Conservation (phyloP, 2,113 vertebrate species). For the Choloepus hoffmanni region DNA sequence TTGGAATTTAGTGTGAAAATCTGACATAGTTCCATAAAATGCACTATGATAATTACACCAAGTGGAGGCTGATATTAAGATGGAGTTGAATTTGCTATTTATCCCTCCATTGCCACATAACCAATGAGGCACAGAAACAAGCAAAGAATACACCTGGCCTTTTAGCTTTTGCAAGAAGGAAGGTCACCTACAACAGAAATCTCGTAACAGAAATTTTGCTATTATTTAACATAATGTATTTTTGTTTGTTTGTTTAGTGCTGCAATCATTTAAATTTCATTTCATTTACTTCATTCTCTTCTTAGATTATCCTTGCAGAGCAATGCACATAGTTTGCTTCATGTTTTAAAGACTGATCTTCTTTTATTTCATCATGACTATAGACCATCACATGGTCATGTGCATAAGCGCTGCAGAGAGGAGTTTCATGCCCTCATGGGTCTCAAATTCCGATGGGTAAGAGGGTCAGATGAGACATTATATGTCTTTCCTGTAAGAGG, state of each 20-base stretch:
- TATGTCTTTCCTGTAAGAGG: not conserved
- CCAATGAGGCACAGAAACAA: not conserved
- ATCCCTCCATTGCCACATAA: not conserved
- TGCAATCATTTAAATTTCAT: not conserved
- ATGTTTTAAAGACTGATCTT: not conserved
- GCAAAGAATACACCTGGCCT: not conserved
- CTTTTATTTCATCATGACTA: not conserved
- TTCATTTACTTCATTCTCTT: constrained; percentile 24
- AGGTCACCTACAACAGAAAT: not conserved
- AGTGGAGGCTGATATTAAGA: not conserved
- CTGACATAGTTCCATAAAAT: not conserved
- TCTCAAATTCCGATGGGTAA: not conserved
- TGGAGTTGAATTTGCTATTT: not conserved
- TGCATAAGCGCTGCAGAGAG: not conserved
- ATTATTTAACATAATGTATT: not conserved
- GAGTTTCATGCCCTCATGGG: rapidly evolving
- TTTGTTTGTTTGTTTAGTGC: not conserved
- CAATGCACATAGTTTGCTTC: not conserved
- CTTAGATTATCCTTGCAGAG: not conserved
- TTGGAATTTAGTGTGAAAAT: not conserved
- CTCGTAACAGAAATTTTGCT: not conserved
- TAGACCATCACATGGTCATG: not conserved
- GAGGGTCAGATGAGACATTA: not conserved
- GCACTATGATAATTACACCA: not conserved
- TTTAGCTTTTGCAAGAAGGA: not conserved